Base-by-base conservation (phyloP, 2,888 invertebrate species). In the Ectemnius continuus region DNA sequence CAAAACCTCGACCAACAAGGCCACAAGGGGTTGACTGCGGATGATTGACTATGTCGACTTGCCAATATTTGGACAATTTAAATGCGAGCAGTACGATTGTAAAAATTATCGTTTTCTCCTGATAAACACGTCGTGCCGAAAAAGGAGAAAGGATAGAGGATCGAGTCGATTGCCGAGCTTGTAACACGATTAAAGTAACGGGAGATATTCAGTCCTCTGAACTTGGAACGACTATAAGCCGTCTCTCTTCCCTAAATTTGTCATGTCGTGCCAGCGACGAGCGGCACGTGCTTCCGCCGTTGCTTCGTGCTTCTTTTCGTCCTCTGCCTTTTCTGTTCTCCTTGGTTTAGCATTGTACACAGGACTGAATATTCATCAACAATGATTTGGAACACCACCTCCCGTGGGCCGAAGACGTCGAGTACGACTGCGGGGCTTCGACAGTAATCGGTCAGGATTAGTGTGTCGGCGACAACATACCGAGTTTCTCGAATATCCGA, bases 351-450 rank as follows among this genome's bases (percentile, higher is more conserved):
- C 74, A 73, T 70, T 79, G 52, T 83, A 77, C 77, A 73, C 73
- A 66, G 69, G 69, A 76, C 65, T 76, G 75, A 70, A 60, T 71
- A 61, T 83, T 76, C 74, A 16, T 61, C 57, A 79, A 75, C 76
- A 77, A 80, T 84, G 64, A 73, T 72, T 84, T 73, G 68, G 64
- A 79, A 70, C 75, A 80, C 48, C 70, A 70, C 73, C 59, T 60
- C 46, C 69, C 61, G 76, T 63, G 70, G 63, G 66, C 59, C 59
- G 73, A 81, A 66, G 60, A 62, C 59, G 69, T 72, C 75, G 74
- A 61, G 36, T 79, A 64, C 52, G 52, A 16, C 52, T 62, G 71
- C 62, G 61, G 67, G 67, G 60, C 46, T 47, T 23, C 58, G 58
- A 75, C 67, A 75, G 60, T 70, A 68, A 81, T 82, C 68, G 58